Conservation (phyloP, 2,888 invertebrate genomes). For the Cordylochernes scorpioides region DNA sequence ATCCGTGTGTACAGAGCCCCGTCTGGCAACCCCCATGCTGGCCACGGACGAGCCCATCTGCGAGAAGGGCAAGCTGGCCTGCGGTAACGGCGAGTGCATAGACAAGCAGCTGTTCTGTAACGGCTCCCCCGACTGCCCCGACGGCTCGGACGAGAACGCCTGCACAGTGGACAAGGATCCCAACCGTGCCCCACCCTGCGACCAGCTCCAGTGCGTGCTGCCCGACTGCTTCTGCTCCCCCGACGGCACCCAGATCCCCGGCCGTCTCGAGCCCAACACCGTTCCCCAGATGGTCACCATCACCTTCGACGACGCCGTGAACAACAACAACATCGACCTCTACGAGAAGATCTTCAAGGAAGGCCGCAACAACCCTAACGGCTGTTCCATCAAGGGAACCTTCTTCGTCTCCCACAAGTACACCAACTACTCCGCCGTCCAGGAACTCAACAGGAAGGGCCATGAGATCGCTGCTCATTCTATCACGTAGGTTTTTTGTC, state of each 20-base stretch:
- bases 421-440: constrained; percentile 21
- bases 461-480: constrained; percentile 80
- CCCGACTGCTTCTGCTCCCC: constrained; percentile 21
- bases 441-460: constrained; percentile 33
- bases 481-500: constrained; percentile 35
- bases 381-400: constrained; percentile 19
- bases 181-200: constrained; percentile 19
- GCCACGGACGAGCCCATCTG: constrained; percentile 81
- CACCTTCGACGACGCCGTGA: constrained; percentile 20
- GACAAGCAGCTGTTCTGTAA: constrained; percentile 77
- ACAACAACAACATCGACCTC: constrained; percentile 21
- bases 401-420: constrained; percentile 21
- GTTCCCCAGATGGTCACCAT: constrained; percentile 21
- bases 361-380: constrained; percentile 19
- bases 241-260: constrained; percentile 20
- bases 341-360: constrained; percentile 19
- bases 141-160: constrained; percentile 79
- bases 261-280: constrained; percentile 17
- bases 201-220: constrained; percentile 17
- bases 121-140: constrained; percentile 69
- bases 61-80: constrained; percentile 61
- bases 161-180: constrained; percentile 31
- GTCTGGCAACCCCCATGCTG: constrained; percentile 58
- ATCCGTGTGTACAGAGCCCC: constrained; percentile 40
- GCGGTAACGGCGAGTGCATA: constrained; percentile 72